Evolutionary conservation across 1,140 invertebrate species (phyloP).

Genomic region (Magallana angulata): DNA sequence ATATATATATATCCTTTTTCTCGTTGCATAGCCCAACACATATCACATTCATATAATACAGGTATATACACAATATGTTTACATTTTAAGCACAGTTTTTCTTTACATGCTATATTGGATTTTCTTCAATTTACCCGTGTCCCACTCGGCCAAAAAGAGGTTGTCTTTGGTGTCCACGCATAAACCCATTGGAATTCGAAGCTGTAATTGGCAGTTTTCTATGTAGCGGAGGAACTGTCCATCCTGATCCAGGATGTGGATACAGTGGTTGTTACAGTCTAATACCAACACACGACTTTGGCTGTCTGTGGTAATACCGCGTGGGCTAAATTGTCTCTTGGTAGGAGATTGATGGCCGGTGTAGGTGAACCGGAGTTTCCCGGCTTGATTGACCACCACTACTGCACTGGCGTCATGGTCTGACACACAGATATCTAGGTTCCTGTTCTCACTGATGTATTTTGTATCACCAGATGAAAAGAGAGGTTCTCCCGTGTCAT

Average conservation of each 20-base stretch:
- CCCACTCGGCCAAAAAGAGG: background rate
- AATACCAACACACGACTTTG: background rate
- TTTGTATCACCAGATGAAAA: background rate
- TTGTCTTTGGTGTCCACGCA: background rate
- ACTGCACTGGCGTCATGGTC: background rate
- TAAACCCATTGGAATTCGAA: background rate
- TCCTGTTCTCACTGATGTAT: background rate
- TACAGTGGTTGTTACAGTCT: background rate
- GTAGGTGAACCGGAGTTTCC: background rate
- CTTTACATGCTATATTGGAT: background rate
- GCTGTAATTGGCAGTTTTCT: background rate
- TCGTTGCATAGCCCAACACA: too few species aligned
- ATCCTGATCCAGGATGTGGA: background rate
- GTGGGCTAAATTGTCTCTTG: background rate
- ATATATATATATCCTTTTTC: too few species aligned
- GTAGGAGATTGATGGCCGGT: background rate
- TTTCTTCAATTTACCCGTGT: background rate
- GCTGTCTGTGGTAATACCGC: background rate
- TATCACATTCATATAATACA: too few species aligned
- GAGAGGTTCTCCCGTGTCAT: background rate
- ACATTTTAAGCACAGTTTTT: too few species aligned
- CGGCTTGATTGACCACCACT: background rate
- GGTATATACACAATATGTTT: too few species aligned
- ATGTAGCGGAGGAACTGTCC: background rate
- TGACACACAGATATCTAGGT: background rate